Evolutionary conservation across 2,888 invertebrate genomes (phyloP).

Genomic region (Thymelicus acteon): DNA sequence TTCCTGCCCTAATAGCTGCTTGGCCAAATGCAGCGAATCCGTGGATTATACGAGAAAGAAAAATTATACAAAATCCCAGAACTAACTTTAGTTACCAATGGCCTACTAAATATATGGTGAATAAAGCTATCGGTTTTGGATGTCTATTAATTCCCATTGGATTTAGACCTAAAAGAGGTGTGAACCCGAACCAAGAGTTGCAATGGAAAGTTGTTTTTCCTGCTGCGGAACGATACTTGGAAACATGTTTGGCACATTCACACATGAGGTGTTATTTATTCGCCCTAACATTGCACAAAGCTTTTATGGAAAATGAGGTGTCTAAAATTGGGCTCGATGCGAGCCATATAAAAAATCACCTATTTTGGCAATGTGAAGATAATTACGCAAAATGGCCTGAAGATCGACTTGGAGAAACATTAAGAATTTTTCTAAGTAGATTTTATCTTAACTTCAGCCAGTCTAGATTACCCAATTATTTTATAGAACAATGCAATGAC

Average conservation of each 20-base stretch:
- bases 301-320: constrained; percentile 88
- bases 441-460: constrained; percentile 87
- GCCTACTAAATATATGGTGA: constrained; percentile 88
- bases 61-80: constrained; percentile 82
- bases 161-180: constrained; percentile 85
- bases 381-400: constrained; percentile 90
- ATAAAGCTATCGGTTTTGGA: constrained; percentile 87
- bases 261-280: constrained; percentile 90
- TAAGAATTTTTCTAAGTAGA: constrained; percentile 86
- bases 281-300: constrained; percentile 88
- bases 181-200: constrained; percentile 86
- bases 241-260: constrained; percentile 88
- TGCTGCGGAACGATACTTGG: constrained; percentile 90
- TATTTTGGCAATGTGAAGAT: constrained; percentile 92
- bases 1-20: constrained; percentile 88
- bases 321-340: constrained; percentile 87
- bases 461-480: constrained; percentile 88
- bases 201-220: constrained; percentile 93
- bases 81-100: constrained; percentile 86
- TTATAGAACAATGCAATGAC: constrained; percentile 89
- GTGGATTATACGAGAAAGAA: constrained; percentile 86
- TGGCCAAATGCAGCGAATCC: constrained; percentile 90
- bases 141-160: constrained; percentile 90
- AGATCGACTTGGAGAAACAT: constrained; percentile 88
- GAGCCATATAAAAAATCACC: constrained; percentile 89